Conservation (phyloP, 2,888 invertebrate species). For the Trichogramma evanescens region DNA sequence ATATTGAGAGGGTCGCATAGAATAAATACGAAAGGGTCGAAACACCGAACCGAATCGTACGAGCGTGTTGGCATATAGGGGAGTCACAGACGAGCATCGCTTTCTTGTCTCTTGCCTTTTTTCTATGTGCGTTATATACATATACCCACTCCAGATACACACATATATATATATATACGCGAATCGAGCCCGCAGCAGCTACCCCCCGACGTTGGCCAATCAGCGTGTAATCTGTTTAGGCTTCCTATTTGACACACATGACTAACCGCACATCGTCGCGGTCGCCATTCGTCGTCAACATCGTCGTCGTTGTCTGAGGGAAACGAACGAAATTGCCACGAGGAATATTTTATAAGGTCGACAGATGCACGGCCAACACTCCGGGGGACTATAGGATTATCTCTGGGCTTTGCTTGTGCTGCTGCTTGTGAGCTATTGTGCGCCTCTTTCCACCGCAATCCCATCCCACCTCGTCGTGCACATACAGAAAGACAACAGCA, state of each 20-base stretch:
- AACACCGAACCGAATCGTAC: too few relatives aligned
- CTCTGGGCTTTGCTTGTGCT: conserved; percentile 8
- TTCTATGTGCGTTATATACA: too few relatives aligned
- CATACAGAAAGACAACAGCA: too few relatives aligned
- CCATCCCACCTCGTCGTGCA: too few relatives aligned
- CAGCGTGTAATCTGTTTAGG: conserved; percentile 43
- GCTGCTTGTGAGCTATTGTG: neutral
- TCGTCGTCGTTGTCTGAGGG: neutral
- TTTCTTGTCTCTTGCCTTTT: too few relatives aligned
- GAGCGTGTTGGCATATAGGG: too few relatives aligned
- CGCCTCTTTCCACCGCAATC: too few relatives aligned
- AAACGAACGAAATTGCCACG: conserved; percentile 11
- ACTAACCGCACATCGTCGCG: conserved; percentile 32
- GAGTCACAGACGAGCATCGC: neutral
- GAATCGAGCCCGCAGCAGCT: too few relatives aligned
- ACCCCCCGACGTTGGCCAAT: conserved; percentile 26
- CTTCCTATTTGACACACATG: conserved; percentile 38
- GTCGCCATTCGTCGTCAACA: neutral
- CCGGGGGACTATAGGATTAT: conserved; percentile 26
- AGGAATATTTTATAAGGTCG: conserved; percentile 35
- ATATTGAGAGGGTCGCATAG: too few relatives aligned
- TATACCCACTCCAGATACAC: too few relatives aligned
- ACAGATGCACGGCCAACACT: conserved; percentile 32
- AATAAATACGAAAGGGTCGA: too few relatives aligned
- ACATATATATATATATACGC: too few relatives aligned